Evolutionary conservation across 1,140 invertebrate species (phyloP).

Genomic region (Hycleus phaleratus): DNA sequence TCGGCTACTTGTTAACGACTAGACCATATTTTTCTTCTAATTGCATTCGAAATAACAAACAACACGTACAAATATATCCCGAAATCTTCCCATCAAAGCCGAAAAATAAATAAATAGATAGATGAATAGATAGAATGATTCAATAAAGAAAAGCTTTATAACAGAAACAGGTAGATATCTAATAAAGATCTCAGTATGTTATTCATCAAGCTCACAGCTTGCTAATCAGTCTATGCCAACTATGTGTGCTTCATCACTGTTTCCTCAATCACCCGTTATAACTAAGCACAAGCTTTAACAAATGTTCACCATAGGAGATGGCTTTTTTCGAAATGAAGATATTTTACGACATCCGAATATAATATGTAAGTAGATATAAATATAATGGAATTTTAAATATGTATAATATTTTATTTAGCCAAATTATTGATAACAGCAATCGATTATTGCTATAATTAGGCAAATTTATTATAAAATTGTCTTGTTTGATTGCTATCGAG

Average conservation of each 20-base stretch:
- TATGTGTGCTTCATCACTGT: slow-evolving; percentile 11
- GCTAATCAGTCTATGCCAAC: slow-evolving; percentile 34
- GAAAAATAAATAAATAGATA: too few relatives aligned
- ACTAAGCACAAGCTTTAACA: slow-evolving; percentile 11
- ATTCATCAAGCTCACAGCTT: slow-evolving; percentile 35
- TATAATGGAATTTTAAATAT: background rate
- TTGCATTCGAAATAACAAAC: background rate
- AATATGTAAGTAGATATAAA: background rate
- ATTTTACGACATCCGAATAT: slow-evolving; percentile 6
- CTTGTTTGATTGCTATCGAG: too few relatives aligned
- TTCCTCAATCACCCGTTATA: slow-evolving; percentile 21
- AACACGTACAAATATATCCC: too few relatives aligned
- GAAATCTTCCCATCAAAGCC: too few relatives aligned
- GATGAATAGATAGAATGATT: too few relatives aligned
- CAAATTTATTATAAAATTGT: too few relatives aligned
- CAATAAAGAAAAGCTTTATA: too few relatives aligned
- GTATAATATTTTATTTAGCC: too few relatives aligned
- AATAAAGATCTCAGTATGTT: slow-evolving; percentile 36
- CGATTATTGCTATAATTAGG: too few relatives aligned
- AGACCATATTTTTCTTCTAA: background rate
- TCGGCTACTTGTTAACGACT: background rate
- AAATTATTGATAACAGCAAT: too few relatives aligned
- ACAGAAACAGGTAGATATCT: slow-evolving; percentile 9
- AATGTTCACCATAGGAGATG: slow-evolving; percentile 19
- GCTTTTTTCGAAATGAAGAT: slow-evolving; percentile 10